Conservation (phyloP, 2,113 vertebrate species). For the Castor canadensis region DNA sequence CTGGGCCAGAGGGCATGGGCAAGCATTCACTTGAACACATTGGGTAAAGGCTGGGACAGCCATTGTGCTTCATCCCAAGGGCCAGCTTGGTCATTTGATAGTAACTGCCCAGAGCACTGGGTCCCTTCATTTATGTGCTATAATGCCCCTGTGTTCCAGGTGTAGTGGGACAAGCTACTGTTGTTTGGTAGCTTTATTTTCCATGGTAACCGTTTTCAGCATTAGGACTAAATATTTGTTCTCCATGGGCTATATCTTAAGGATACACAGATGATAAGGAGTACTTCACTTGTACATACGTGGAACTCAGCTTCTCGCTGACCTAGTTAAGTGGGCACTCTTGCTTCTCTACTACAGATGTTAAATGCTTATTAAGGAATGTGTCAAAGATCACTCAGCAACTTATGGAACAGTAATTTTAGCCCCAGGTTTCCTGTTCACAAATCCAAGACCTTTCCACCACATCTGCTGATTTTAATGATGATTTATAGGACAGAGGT, state of each 20-base stretch:
- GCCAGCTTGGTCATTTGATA: background rate
- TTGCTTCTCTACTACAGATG: background rate
- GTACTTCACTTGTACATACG: background rate
- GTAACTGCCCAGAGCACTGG: background rate
- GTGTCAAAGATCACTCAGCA: background rate
- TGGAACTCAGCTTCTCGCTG: background rate
- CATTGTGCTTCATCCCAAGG: background rate
- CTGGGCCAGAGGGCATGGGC: background rate
- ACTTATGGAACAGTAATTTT: background rate
- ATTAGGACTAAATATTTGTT: background rate
- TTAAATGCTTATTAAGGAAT: background rate
- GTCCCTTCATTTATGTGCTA: background rate
- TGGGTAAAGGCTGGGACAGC: background rate
- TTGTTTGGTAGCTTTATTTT: slow-evolving; percentile 28
- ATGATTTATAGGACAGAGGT: slow-evolving; percentile 28
- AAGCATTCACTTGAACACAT: background rate
- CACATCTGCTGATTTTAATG: slow-evolving; percentile 8
- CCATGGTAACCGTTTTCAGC: background rate
- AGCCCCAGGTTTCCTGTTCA: background rate
- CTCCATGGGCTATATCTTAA: background rate
- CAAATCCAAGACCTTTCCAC: slow-evolving; percentile 36
- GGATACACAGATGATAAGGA: background rate
- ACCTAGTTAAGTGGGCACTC: background rate
- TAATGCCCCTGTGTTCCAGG: background rate
- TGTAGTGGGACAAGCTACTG: background rate